Evolutionary conservation across 2,113 vertebrate genomes (phyloP).

Genomic region (Cheilinus undulatus): DNA sequence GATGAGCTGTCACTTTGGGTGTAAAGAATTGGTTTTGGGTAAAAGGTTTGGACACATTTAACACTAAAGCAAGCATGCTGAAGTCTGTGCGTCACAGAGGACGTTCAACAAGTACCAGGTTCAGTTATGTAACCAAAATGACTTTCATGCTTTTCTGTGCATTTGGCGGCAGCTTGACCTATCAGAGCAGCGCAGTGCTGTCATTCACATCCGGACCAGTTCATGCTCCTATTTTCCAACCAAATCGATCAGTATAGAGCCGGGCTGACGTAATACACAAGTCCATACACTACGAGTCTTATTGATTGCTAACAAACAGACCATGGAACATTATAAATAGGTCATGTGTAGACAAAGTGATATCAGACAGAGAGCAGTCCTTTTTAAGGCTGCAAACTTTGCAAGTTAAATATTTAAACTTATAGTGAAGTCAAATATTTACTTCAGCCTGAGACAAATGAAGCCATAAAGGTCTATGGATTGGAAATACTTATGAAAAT

Average conservation of each 20-base stretch:
- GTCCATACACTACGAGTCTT: constrained; percentile 37
- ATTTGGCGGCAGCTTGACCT: constrained; percentile 9
- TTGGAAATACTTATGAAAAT: constrained; percentile 5
- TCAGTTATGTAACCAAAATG: constrained; percentile 35
- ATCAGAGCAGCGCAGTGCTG: neutral
- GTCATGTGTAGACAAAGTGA: constrained; percentile 31
- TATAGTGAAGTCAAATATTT: constrained; percentile 25
- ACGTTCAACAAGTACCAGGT: constrained; percentile 1
- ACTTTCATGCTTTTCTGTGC: constrained; percentile 15
- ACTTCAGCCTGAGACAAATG: constrained; percentile 10
- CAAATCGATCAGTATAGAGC: constrained; percentile 53
- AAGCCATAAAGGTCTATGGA: neutral
- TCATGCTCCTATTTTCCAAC: constrained; percentile 23
- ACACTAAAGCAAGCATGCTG: neutral
- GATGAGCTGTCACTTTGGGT: constrained; percentile 32
- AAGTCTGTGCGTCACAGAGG: neutral
- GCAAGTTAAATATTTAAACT: constrained; percentile 24
- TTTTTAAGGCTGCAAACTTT: neutral
- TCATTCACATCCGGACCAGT: constrained; percentile 17
- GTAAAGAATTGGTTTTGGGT: neutral
- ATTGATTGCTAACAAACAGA: constrained; percentile 49
- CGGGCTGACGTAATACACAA: constrained; percentile 36
- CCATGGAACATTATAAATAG: constrained; percentile 33
- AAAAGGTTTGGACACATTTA: neutral
- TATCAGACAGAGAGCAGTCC: neutral